Evolutionary conservation across 2,113 vertebrate species (phyloP).

Genomic region (Phaethon lepturus): DNA sequence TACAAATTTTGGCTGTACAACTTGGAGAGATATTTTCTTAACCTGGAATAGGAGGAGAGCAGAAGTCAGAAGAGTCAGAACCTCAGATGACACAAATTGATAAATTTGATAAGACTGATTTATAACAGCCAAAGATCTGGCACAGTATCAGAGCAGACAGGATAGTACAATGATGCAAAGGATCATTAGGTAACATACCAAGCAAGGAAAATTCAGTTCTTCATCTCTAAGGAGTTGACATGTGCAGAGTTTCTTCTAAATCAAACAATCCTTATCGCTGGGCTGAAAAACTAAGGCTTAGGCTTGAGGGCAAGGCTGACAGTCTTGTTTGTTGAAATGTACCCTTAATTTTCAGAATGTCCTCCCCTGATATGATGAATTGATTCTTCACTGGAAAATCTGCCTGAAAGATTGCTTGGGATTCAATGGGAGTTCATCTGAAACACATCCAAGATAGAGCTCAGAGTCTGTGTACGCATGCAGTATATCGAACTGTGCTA

Average conservation of each 20-base stretch:
- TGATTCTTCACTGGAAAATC: conserved; percentile 24
- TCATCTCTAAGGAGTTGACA: neutral
- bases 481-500: neutral
- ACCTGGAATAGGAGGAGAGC: neutral
- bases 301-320: neutral
- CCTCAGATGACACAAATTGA: neutral
- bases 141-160: neutral
- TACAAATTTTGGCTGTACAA: neutral
- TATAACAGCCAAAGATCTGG: neutral
- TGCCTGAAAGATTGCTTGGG: conserved; percentile 21
- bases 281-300: neutral
- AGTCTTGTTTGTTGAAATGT: neutral
- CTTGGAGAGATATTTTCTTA: neutral
- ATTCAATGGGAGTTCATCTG: conserved; percentile 38
- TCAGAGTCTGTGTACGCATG: neutral
- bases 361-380: neutral
- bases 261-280: neutral
- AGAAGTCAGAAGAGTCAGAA: conserved; percentile 14
- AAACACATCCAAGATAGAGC: neutral
- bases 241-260: neutral
- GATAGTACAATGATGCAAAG: neutral
- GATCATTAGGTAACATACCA: neutral
- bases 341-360: neutral
- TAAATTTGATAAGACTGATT: neutral
- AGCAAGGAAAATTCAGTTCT: neutral